Evolutionary conservation across 2,113 vertebrate genomes (phyloP), one percentile per base, ranked within the genome.

Genomic region (Arizona elegans): DNA sequence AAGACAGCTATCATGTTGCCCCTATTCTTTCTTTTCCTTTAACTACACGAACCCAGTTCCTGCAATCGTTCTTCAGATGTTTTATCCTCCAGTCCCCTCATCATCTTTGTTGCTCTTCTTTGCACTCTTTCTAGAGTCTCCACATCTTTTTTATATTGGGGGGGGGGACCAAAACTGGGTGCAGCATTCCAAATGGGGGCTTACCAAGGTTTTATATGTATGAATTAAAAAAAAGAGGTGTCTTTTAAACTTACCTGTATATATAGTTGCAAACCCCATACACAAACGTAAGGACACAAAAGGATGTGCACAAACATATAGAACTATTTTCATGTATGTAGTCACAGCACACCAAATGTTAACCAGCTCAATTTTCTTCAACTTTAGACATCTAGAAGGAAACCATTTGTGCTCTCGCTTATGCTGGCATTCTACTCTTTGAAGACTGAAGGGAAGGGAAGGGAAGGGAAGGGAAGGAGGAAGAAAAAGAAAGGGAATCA

Each of bases 211-310:
- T 23, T 58, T 21, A 58, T 52, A 59, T 2, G 54, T 58, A 90
- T 90, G 93, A 94, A 90, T 75, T 8, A 23, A 47, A 47, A 47
- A 92, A 50, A 1, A 53, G 29, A 24, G 55, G 17, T 70, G 19
- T 23, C 93, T 75, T 91, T 92, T 38, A 54, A 88, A 88, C 29
- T 55, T 7, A 88, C 8, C 53, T 88, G 87, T 93, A 95, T 89
- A 90, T 15, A 95, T 96, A 96, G 93, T 19, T 94, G 95, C 93
- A 96, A 70, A 91, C 93, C 95, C 87, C 96, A 96, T 24, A 86
- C 90, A 96, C 94, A 95, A 96, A 95, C 96, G 95, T 94, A 97
- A 94, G 94, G 86, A 93, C 92, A 47, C 90, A 96, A 96, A 92
- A 95, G 47, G 90, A 96, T 96, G 94, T 50, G 50, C 94, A 92